Conservation (phyloP, 2,888 invertebrate species). For the Steinernema hermaphroditum region DNA sequence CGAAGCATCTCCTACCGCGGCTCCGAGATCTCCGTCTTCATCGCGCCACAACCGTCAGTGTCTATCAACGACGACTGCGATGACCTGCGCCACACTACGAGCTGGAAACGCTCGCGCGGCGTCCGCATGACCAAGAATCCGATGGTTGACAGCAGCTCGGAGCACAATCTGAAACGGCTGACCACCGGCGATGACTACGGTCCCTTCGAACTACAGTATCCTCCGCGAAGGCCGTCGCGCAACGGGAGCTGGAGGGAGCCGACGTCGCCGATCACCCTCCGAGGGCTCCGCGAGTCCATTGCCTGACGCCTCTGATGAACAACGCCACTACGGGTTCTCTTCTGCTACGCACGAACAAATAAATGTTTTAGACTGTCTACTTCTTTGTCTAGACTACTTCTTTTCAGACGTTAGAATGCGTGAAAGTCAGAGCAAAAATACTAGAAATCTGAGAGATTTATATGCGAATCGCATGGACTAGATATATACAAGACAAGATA, state of each 20-base stretch:
- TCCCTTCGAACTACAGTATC: slow-evolving; percentile 16
- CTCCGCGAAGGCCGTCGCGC: slow-evolving; percentile 1
- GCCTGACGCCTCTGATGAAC: background rate
- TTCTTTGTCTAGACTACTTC: too few species aligned
- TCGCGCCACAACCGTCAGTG: slow-evolving; percentile 50
- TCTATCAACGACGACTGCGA: slow-evolving; percentile 26
- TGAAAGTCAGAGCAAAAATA: too few species aligned
- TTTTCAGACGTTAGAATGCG: too few species aligned
- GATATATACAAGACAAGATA: too few species aligned
- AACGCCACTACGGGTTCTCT: background rate
- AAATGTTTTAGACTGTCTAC: too few species aligned
- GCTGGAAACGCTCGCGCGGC: slow-evolving; percentile 25
- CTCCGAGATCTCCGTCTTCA: slow-evolving; percentile 62
- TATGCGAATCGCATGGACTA: too few species aligned
- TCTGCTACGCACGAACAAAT: background rate
- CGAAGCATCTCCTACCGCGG: slow-evolving; percentile 61
- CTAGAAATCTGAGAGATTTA: too few species aligned
- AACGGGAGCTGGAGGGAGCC: slow-evolving; percentile 12
- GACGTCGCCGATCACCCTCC: slow-evolving; percentile 10
- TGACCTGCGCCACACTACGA: slow-evolving; percentile 22
- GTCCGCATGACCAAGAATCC: slow-evolving; percentile 26
- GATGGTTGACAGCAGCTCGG: slow-evolving; percentile 48
- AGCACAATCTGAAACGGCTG: slow-evolving; percentile 47
- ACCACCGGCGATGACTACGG: slow-evolving; percentile 21
- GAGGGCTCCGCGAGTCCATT: slow-evolving; percentile 3